Evolutionary conservation across 2,113 vertebrate genomes (phyloP).

Genomic region (Axis porcinus): DNA sequence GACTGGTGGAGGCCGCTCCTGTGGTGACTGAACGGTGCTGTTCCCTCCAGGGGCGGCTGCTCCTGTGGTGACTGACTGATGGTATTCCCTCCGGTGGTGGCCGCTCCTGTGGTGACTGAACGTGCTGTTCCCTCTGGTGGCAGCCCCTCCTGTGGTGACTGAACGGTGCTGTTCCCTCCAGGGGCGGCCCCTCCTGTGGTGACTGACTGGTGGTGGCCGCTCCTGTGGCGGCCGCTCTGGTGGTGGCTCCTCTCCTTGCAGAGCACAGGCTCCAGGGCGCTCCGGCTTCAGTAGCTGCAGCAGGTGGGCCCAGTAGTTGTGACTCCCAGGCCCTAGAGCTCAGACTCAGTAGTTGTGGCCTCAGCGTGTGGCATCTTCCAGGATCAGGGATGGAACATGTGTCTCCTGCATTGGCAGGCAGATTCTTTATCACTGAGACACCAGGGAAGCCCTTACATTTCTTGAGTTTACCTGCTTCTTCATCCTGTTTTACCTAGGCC

Average conservation of each 20-base stretch:
- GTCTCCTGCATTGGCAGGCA: not conserved
- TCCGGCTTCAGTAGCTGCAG: not conserved
- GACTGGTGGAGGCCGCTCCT: no score
- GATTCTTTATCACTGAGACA: not conserved
- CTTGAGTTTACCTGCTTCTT: not conserved
- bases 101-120: no score
- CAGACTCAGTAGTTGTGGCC: not conserved
- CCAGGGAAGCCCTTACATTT: not conserved
- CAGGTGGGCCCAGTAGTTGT: rapidly evolving
- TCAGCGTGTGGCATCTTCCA: not conserved
- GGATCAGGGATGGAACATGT: rapidly evolving
- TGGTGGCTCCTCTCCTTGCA: not conserved
- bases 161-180: no score
- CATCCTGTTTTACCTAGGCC: not conserved
- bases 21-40: not conserved
- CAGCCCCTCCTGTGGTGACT: no score
- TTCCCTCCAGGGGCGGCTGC: no score
- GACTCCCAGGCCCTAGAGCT: not conserved
- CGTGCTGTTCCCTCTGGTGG: no score
- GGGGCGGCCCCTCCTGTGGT: rapidly evolving
- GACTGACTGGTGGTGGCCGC: no score
- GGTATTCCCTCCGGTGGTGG: no score
- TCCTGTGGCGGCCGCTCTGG: no score
- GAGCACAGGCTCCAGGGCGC: not conserved
- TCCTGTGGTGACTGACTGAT: no score